Base-by-base conservation (phyloP, 2,888 invertebrate species). In the Podotricha telesiphe region DNA sequence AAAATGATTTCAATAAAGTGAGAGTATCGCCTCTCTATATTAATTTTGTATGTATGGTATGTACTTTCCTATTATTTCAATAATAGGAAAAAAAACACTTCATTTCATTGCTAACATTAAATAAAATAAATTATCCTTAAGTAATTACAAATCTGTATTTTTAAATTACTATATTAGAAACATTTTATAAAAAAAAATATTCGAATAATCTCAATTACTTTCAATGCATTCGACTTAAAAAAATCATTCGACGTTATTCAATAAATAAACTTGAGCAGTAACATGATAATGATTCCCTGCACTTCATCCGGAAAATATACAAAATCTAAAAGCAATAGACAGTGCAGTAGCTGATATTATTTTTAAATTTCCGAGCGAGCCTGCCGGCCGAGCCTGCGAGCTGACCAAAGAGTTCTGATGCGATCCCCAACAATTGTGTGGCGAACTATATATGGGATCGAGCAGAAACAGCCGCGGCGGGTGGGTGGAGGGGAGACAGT, bases 361-460 rank as follows among this genome's bases (percentile, higher is more conserved):
- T 90, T 88, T 83, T 86, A 86, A 82, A 87, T 79, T 77, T 78
- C 61, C 55, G 70, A 70, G 75, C 77, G 81, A 34, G 55, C 34
- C 34, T 55, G 53, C 34, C 89, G 82, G 84, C 84, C 79, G 83
- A 82, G 78, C 80, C 73, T 70, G 62, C 77, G 77, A 79, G 81
- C 83, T 74, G 80, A 77, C 83, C 67, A 77, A 79, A 82, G 78
- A 71, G 83, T 82, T 89, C 84, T 91, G 91, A 85, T 81, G 80
- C 81, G 79, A 34, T 64, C 81, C 82, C 78, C 79, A 71, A 65
- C 65, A 76, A 82, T 83, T 86, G 86, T 84, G 85, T 82, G 82
- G 82, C 90, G 87, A 89, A 88, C 91, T 92, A 92, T 88, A 92
- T 90, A 91, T 90, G 92, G 92, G 87, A 88, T 89, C 86, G 86